These are phyloP conservation scores for Danio choprae DNA, from an alignment of 2,797 vertebrate genomes.

Conservation along the genomic window DNA sequence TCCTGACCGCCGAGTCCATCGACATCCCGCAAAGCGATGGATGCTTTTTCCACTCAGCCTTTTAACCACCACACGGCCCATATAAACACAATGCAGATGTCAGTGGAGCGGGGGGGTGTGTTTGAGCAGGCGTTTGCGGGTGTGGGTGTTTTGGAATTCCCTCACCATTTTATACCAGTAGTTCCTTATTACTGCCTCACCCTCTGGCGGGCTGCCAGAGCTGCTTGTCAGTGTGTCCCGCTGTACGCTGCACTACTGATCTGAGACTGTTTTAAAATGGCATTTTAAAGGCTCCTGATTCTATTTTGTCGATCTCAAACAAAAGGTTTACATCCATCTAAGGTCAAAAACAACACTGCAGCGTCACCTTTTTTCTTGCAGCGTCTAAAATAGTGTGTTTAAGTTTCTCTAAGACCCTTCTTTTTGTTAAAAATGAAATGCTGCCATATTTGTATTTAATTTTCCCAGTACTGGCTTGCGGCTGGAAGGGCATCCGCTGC, in stretches of 20 bases:
- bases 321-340: too few relatives aligned
- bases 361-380: too few relatives aligned
- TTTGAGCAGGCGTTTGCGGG: constrained; percentile 42
- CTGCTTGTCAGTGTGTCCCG: background rate
- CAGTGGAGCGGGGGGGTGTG: constrained; percentile 64
- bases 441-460: too few relatives aligned
- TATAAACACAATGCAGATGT: constrained; percentile 79
- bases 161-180: constrained; percentile 30
- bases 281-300: too few relatives aligned
- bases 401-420: too few relatives aligned
- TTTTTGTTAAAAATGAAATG: too few relatives aligned
- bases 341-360: too few relatives aligned
- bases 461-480: too few relatives aligned
- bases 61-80: constrained; percentile 68
- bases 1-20: constrained; percentile 79
- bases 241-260: background rate
- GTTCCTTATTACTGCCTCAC: constrained; percentile 40
- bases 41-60: constrained; percentile 79
- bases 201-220: background rate
- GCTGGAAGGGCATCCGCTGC: too few relatives aligned
- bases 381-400: too few relatives aligned
- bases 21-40: constrained; percentile 58
- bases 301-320: too few relatives aligned
- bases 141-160: constrained; percentile 52
- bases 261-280: constrained; percentile 24